Evolutionary conservation across 2,888 invertebrate genomes (phyloP).

Genomic region (Adelphocoris suturalis): DNA sequence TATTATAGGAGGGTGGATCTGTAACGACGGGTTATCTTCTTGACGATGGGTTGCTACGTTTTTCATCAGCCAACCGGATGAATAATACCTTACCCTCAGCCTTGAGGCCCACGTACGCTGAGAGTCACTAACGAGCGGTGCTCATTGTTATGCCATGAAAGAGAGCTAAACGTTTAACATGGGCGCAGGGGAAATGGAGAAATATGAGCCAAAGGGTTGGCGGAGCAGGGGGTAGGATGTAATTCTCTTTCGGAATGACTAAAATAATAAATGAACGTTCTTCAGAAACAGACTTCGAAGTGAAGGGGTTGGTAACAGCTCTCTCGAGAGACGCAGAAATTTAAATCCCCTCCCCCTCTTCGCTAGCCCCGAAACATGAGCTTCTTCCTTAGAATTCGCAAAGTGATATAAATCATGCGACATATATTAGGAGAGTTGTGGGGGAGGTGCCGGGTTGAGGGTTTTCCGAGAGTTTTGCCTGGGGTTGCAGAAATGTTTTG

Average conservation of each 20-base stretch:
- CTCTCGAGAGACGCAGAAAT: constrained; percentile 64
- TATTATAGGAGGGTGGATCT: background rate
- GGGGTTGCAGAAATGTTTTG: constrained; percentile 42
- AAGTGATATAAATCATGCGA: constrained; percentile 69
- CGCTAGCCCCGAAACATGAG: constrained; percentile 36
- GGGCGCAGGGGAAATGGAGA: constrained; percentile 45
- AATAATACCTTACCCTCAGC: background rate
- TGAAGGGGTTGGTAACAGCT: constrained; percentile 56
- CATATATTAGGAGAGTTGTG: constrained; percentile 2
- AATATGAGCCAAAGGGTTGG: constrained; percentile 21
- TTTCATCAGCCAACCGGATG: constrained; percentile 1
- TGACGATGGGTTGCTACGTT: constrained; percentile 8
- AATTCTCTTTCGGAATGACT: constrained; percentile 67
- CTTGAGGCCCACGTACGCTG: background rate
- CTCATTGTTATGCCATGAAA: constrained; percentile 63
- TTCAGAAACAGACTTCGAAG: constrained; percentile 62
- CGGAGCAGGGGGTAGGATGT: constrained; percentile 18
- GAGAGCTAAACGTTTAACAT: constrained; percentile 56
- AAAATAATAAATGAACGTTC: constrained; percentile 70
- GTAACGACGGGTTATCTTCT: background rate
- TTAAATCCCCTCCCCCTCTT: constrained; percentile 51
- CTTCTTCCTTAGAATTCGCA: constrained; percentile 59
- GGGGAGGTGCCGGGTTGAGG: constrained; percentile 4
- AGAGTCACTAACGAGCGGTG: background rate
- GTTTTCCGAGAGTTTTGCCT: constrained; percentile 14